Percentiles rank a stretch among this genome's conserved stretches.
Evolutionary conservation across 2,888 invertebrate genomes (phyloP).

Genomic region (Cheilosia pagana): DNA sequence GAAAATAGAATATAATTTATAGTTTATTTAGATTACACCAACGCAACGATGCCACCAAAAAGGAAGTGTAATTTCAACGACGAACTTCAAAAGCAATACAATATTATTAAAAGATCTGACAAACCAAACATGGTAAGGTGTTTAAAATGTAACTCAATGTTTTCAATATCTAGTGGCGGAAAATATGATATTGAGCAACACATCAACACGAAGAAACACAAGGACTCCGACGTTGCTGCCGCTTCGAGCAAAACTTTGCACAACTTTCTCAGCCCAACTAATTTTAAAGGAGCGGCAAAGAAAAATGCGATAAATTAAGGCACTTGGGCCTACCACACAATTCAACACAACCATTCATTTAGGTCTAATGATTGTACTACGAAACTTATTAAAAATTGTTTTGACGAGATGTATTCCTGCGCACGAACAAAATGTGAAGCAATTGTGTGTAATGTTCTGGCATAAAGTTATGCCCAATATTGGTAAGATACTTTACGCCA

Average conservation of each 20-base stretch:
- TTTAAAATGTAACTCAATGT: constrained; percentile 7
- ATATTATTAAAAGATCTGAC: constrained; percentile 2
- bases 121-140: constrained; percentile 12
- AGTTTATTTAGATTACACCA: constrained; percentile 1
- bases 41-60: constrained; percentile 13
- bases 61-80: constrained; percentile 23
- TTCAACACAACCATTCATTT: constrained; percentile 24
- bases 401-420: constrained; percentile 34
- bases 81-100: constrained; percentile 26
- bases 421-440: constrained; percentile 50
- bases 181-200: constrained; percentile 11
- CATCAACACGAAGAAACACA: constrained; percentile 37
- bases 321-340: constrained; percentile 23
- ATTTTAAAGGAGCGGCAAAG: constrained; percentile 15
- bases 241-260: constrained; percentile 12
- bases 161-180: constrained; percentile 9
- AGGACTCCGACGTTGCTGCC: constrained; percentile 17
- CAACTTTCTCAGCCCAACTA: constrained; percentile 17
- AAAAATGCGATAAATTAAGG: constrained; percentile 23
- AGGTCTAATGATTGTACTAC: constrained; percentile 25
- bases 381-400: constrained; percentile 27
- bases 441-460: constrained; percentile 54
- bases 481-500: constrained; percentile 69
- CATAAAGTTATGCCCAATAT: constrained; percentile 66
- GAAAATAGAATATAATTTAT: constrained; percentile 7